Percentiles rank a stretch among this genome's conserved stretches.
Conservation (phyloP, 2,888 invertebrate species). For the Leptogaster cylindrica region DNA sequence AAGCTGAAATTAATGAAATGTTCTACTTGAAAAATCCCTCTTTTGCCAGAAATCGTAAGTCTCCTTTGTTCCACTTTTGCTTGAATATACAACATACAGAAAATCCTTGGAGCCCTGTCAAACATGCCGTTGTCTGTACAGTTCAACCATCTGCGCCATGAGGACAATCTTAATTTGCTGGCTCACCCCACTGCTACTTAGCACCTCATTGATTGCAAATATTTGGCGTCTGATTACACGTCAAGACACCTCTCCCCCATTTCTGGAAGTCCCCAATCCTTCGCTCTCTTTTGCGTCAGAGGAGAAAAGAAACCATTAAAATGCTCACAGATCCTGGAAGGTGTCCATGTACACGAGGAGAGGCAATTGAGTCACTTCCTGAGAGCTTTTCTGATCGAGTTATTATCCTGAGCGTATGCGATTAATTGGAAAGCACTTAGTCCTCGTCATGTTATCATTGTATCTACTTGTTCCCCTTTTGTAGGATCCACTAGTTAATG, state of each 20-base stretch:
- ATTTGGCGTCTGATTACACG: constrained; percentile 30
- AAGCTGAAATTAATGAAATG: constrained; percentile 19
- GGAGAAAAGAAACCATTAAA: neutral
- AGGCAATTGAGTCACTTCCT: neutral
- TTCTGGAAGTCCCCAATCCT: neutral
- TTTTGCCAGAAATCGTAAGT: neutral
- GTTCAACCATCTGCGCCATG: neutral
- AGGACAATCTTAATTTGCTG: neutral
- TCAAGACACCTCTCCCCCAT: too few relatives aligned
- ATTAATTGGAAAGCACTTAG: constrained; percentile 32
- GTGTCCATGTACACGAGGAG: neutral
- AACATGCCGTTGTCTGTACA: too few relatives aligned
- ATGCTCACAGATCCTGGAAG: too few relatives aligned
- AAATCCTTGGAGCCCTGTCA: neutral
- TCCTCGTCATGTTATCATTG: neutral
- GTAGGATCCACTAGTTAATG: neutral
- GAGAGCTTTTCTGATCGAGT: constrained; percentile 25
- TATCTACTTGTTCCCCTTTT: neutral
- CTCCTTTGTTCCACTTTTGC: neutral
- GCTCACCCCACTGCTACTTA: constrained; percentile 1
- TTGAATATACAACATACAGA: neutral
- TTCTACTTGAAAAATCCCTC: neutral
- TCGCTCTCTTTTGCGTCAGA: constrained; percentile 5
- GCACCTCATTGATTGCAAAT: constrained; percentile 31
- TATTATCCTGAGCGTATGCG: constrained; percentile 24